Evolutionary conservation across 2,797 vertebrate species (phyloP), one percentile per base, ranked within the genome.

Genomic region (Mastacembelus armatus): DNA sequence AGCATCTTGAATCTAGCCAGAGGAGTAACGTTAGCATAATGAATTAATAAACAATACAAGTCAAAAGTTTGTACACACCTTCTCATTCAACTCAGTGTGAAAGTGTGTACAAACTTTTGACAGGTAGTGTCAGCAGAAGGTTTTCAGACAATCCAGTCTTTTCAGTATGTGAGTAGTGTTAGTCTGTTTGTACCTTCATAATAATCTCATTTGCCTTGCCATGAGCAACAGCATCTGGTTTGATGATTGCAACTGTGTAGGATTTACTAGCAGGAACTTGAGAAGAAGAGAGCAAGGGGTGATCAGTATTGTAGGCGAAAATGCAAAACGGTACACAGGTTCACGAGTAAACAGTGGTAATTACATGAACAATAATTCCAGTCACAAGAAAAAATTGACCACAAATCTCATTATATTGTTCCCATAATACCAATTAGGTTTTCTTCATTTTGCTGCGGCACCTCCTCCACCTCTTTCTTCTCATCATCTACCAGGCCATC

Each of bases 161-260:
- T 43, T 68, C 27, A 59, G 45, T 81, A n/a, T 39, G 68, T 38
- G 68, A 77, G 32, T 76, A 47, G 38, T 22, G 26, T 54, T 54
- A 3, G 39, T 70, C 45, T 73, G 47, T 62, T 43, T 36, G 44
- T 90, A 97, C 96, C 95, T 96, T 97, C 93, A 94, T 94, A 35
- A 96, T 94, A 60, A 97, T 95, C 83, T 97, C 95, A 44, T 94
- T 91, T 33, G 92, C 84, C 71, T 95, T 95, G 66, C 95, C 94
- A 3, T 95, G 94, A 83, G 92, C 94, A 19, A 96, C 94, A 6
- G 93, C 96, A 10, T 97, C 95, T 45, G 96, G 96, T 88, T 96
- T 97, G 77, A 97, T 94, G 83, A 96, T 94, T 19, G 93, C 95
- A 74, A 96, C 85, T 15, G 96, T 96, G 80, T 92, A 96, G 47